A percentile compares a stretch with the other conserved stretches of the same genome.
phyloP scores from a whole-genome alignment of 2,113 vertebrate genomes.

The Sterrhoptilus dennistouni region DNA sequence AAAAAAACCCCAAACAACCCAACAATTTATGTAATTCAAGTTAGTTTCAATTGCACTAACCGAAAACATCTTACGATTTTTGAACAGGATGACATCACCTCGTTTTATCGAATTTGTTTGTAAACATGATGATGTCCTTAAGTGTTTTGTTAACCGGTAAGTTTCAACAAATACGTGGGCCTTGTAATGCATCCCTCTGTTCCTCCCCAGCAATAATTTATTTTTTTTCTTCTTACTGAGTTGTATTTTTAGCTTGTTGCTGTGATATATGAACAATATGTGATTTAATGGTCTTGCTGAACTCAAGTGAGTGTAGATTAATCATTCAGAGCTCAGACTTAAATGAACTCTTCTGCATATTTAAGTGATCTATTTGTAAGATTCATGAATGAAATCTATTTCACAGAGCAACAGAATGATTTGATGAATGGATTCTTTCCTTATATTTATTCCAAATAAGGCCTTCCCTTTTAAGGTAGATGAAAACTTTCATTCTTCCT shows the following conservation, averaged over 20 bases:
- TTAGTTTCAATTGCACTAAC: neutral
- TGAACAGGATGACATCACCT: conserved; percentile 92
- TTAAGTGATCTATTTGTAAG: neutral
- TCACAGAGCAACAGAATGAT: neutral
- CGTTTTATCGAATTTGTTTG: conserved; percentile 98
- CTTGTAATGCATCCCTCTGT: neutral
- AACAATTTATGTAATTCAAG: neutral
- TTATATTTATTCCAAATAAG: neutral
- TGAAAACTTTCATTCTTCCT: neutral
- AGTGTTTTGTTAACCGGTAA: conserved; percentile 97
- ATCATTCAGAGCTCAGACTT: neutral
- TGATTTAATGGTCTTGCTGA: neutral
- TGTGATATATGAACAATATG: neutral
- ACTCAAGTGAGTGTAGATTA: neutral
- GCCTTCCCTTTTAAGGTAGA: neutral
- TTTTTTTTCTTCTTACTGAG: neutral
- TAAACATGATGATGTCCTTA: conserved; percentile 95
- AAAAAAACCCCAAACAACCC: fast-evolving
- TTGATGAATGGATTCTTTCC: neutral
- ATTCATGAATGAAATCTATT: neutral
- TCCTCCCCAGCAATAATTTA: neutral
- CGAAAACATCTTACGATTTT: neutral
- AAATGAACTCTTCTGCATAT: neutral
- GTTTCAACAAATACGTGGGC: neutral
- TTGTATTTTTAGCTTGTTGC: neutral